phyloP scores from a whole-genome alignment of 1,140 invertebrate species.

The Trissolcus basalis region DNA sequence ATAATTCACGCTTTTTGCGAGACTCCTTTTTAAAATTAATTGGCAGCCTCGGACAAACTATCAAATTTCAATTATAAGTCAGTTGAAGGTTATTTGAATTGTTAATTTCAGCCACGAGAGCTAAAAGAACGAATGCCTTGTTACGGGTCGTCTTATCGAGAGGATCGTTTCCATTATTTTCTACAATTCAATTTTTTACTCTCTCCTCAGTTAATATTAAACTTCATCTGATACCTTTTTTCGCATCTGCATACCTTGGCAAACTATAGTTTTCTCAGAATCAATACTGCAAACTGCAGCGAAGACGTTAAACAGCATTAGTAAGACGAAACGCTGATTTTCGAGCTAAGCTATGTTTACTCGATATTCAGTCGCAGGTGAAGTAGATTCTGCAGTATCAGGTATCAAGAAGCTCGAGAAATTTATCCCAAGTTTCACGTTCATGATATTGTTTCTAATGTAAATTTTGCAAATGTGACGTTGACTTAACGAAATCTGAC shows the following conservation, averaged over 20 bases:
- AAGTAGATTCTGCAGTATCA: conserved; percentile 47
- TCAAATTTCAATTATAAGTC: no score
- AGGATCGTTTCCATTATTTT: no score
- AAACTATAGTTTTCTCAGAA: conserved; percentile 15
- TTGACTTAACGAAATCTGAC: conserved; percentile 13
- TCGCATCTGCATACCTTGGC: not conserved
- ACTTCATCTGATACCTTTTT: not conserved
- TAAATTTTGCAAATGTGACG: conserved; percentile 34
- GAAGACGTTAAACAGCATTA: conserved; percentile 52
- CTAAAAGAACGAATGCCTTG: no score
- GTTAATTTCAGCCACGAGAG: no score
- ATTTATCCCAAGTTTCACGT: conserved; percentile 38
- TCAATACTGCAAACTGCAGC: conserved; percentile 49
- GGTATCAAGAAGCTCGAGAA: conserved; percentile 40
- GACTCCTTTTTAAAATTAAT: not conserved
- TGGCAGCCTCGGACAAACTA: no score
- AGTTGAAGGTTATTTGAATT: no score
- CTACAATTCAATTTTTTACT: no score
- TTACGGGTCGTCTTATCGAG: no score
- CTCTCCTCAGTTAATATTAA: no score
- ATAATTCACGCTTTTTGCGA: not conserved
- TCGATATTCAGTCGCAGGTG: conserved; percentile 48
- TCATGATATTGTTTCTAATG: conserved; percentile 46
- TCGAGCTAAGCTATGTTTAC: conserved; percentile 41
- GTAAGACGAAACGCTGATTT: conserved; percentile 55